Conservation (phyloP, 2,113 vertebrate species). For the Phyllostomus discolor region DNA sequence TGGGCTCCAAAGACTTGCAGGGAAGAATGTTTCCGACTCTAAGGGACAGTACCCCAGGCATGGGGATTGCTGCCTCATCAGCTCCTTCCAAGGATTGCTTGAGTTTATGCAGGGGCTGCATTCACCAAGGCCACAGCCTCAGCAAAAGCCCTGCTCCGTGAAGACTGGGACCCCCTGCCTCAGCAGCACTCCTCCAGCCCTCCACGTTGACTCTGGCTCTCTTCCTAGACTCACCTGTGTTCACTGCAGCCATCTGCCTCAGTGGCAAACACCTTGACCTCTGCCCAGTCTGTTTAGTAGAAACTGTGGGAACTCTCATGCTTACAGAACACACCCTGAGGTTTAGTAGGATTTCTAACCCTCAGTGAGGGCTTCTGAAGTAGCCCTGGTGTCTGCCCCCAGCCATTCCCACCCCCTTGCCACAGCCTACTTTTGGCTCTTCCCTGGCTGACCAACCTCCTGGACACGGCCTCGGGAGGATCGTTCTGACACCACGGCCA, state of each 20-base stretch:
- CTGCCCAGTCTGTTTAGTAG: neutral
- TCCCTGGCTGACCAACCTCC: neutral
- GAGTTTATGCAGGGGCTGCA: neutral
- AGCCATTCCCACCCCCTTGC: fast-evolving
- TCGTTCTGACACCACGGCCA: fast-evolving
- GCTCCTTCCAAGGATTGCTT: neutral
- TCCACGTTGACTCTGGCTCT: fast-evolving
- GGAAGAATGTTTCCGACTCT: neutral
- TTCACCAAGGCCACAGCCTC: fast-evolving
- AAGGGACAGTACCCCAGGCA: fast-evolving
- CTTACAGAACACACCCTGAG: neutral
- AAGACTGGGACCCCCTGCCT: neutral
- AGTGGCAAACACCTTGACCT: neutral
- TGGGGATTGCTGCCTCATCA: neutral
- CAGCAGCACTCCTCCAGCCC: fast-evolving
- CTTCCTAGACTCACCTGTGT: neutral
- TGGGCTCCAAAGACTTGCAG: neutral
- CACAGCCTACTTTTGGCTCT: neutral
- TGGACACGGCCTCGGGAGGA: neutral
- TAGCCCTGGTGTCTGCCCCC: neutral
- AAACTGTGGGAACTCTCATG: too few relatives aligned
- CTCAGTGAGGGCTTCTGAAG: neutral
- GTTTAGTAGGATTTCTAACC: neutral
- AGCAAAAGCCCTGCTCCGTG: fast-evolving
- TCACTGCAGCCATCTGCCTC: fast-evolving